Evolutionary conservation across 2,888 invertebrate species (phyloP).

Genomic region (Cecidostiba fungosa): DNA sequence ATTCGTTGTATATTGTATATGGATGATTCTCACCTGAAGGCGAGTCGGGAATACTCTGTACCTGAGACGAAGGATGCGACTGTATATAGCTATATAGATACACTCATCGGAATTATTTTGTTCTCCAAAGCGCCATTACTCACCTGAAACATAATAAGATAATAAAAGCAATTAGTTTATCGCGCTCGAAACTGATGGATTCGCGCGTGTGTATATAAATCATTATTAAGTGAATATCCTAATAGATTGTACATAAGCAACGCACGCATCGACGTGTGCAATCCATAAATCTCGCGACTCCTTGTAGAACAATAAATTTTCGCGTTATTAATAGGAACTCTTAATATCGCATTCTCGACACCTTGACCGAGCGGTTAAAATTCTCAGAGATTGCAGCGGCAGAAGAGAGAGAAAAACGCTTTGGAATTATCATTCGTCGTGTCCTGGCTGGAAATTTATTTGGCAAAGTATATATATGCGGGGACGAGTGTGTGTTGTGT

Average conservation of each 20-base stretch:
- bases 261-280: neutral
- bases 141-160: slow-evolving; percentile 65
- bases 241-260: slow-evolving; percentile 53
- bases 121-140: slow-evolving; percentile 59
- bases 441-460: slow-evolving; percentile 58
- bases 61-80: slow-evolving; percentile 28
- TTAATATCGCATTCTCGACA: slow-evolving; percentile 50
- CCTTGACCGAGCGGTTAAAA: slow-evolving; percentile 51
- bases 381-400: neutral
- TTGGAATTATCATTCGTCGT: slow-evolving; percentile 53
- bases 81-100: too few relatives aligned
- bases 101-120: slow-evolving; percentile 42
- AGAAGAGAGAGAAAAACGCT: slow-evolving; percentile 25
- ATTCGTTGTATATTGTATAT: too few relatives aligned
- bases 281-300: slow-evolving; percentile 55
- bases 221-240: slow-evolving; percentile 56
- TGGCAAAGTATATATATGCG: slow-evolving; percentile 18
- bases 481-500: neutral
- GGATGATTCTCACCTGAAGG: neutral
- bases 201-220: slow-evolving; percentile 46
- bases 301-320: slow-evolving; percentile 54
- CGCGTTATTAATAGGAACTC: slow-evolving; percentile 53
- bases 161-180: slow-evolving; percentile 63
- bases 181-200: slow-evolving; percentile 45
- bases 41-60: neutral